Evolutionary conservation across 1,140 invertebrate genomes (phyloP), one percentile per base, ranked within the genome.

Genomic region (Pinna nobilis): DNA sequence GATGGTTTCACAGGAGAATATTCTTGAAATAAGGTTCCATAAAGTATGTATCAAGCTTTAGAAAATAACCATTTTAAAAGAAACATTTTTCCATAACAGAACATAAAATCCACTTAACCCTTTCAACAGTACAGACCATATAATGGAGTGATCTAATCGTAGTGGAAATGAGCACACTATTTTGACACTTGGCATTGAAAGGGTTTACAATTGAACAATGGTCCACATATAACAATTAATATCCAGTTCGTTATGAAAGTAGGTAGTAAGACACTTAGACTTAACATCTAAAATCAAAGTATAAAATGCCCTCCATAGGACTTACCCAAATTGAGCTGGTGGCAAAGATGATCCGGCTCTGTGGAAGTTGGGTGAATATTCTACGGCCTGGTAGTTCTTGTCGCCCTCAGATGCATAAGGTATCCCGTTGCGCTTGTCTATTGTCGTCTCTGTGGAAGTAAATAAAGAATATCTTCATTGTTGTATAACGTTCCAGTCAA

Each of bases 371-470:
- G 77, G 66, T 33, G 80, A 83, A 53, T 84, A 83, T 67, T 85
- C 84, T 23, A 77, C 74, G 28, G 77, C 81, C 63, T 82, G 82
- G 49, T 85, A 85, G 30, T 30, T 76, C 51, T 85, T 85, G 47
- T 85, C 84, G 32, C 84, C 84, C 11, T 74, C 70, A 32, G 82
- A 80, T 15, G 81, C 79, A 63, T 78, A 80, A 18, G 68, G 65
- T 30, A 85, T 74, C 11, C 70, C 72, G 73, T 85, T 85, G 11
- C 84, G 64, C 44, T 70, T 79, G 33, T 82, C 74, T 28, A 82
- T 79, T 3, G 41, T 59, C n/a, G 63, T 28, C 30, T 77, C 82
- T 83, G 69, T n/a, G 70, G 41, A 30, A 61, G 59, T 20, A 33
- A 32, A 64, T 20, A 47, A 5, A 53, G 50, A 28, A 53, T 25